A percentile compares a stretch with the other conserved stretches of the same genome.
Conservation (phyloP, 2,113 vertebrate genomes). For the Cygnus buccinator region DNA sequence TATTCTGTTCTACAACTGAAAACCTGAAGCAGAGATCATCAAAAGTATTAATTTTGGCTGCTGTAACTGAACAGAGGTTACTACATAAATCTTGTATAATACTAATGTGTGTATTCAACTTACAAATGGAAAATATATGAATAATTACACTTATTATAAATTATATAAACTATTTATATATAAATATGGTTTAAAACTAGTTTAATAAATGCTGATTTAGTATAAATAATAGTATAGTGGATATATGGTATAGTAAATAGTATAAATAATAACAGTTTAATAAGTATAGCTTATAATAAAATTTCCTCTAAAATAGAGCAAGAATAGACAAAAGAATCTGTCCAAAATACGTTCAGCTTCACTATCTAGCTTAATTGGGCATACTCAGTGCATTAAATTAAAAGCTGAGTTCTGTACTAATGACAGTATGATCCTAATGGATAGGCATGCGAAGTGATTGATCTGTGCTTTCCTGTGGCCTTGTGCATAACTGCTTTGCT, state of each 20-base stretch:
- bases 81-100: not conserved
- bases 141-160: no score
- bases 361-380: not conserved
- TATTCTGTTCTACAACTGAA: not conserved
- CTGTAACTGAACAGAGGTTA: not conserved
- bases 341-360: not conserved
- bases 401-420: not conserved
- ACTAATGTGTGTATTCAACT: rapidly evolving
- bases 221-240: no score
- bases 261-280: no score
- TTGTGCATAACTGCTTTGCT: not conserved
- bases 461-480: not conserved
- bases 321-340: not conserved
- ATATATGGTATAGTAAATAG: no score
- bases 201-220: no score
- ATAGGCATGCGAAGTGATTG: not conserved
- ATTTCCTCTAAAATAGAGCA: not conserved
- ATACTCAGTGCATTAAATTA: not conserved
- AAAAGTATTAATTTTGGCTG: not conserved
- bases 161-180: no score
- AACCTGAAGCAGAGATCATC: not conserved
- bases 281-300: no score
- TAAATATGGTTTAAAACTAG: no score
- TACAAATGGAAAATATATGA: not conserved
- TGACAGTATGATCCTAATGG: not conserved